Base-by-base conservation (phyloP, 2,797 vertebrate species). In the Gymnocypris eckloni region DNA sequence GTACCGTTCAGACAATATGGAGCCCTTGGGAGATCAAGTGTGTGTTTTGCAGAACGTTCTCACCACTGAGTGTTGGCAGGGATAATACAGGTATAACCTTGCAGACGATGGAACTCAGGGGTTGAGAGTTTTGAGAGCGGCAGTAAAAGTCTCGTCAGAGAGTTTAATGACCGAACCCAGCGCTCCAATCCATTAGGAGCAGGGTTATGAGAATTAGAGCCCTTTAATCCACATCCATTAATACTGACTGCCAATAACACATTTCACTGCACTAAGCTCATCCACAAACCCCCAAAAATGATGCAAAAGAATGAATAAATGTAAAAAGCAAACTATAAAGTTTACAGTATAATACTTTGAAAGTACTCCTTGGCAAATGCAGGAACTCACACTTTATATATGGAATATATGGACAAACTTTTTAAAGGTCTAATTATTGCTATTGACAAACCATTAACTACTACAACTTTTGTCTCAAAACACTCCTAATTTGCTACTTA, bases 161-260 rank as follows among this genome's bases (percentile, higher is more conserved):
- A 88, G 86, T 90, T 92, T 92, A 93, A 90, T 89, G 87, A 90
- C 70, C 82, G 86, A 89, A 86, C 77, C 77, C 71, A 89, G 89
- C 89, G 88, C 88, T 91, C 83, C 86, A 91, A 93, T 92, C 90
- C 92, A 93, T 94, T 93, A 91, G 89, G 90, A 90, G 81, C 8
- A 81, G 84, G 88, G 88, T 91, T 92, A 90, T 92, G 90, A 90
- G 90, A 91, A 91, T 89, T 89, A 91, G 88, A 88, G 89, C 82
- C 89, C 59, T 85, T 85, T 88, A 88, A 81, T 78, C 83, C 69
- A 81, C 72, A 81, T 85, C 83, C 87, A 81, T 85, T 82, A 85
- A 88, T 72, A 61, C 83, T 56, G 79, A 71, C 43, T 82, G 87
- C 72, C 87, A 82, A 85, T 87, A 77, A 82, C 72, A 78, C 75